Conservation (phyloP, 2,888 invertebrate genomes). For the Melinaea menophilus region DNA sequence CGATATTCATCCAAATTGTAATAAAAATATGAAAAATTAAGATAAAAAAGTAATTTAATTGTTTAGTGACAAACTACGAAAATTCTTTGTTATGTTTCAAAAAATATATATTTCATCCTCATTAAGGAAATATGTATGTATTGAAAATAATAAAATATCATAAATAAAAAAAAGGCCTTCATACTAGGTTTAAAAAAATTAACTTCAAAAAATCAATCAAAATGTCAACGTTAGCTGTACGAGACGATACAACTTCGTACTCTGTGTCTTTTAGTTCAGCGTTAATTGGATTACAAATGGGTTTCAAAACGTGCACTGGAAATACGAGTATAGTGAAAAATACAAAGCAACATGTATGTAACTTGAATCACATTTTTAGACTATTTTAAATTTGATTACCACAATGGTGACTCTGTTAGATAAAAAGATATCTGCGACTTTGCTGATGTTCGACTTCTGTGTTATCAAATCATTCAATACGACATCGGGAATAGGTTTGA, state of each 20-base stretch:
- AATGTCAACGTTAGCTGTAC: neutral
- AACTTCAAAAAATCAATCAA: neutral
- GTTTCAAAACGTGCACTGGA: conserved; percentile 14
- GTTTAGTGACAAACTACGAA: too few relatives aligned
- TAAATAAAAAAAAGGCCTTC: neutral
- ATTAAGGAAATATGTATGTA: too few relatives aligned
- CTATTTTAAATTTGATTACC: conserved; percentile 1
- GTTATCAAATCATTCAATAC: neutral
- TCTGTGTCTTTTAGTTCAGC: conserved; percentile 17
- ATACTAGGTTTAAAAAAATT: neutral
- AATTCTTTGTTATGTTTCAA: too few relatives aligned
- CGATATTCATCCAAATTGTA: too few relatives aligned
- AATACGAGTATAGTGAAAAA: conserved; percentile 3
- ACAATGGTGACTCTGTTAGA: neutral
- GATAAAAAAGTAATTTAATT: too few relatives aligned
- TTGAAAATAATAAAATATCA: neutral
- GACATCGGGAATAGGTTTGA: neutral
- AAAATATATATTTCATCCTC: too few relatives aligned
- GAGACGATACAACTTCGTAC: conserved; percentile 8
- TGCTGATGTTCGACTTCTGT: neutral
- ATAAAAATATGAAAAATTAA: too few relatives aligned
- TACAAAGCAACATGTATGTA: neutral
- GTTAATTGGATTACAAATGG: conserved; percentile 20
- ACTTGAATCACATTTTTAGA: neutral
- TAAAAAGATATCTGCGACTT: neutral